Evolutionary conservation across 1,140 invertebrate species (phyloP).

Genomic region (Ceratina australensis): DNA sequence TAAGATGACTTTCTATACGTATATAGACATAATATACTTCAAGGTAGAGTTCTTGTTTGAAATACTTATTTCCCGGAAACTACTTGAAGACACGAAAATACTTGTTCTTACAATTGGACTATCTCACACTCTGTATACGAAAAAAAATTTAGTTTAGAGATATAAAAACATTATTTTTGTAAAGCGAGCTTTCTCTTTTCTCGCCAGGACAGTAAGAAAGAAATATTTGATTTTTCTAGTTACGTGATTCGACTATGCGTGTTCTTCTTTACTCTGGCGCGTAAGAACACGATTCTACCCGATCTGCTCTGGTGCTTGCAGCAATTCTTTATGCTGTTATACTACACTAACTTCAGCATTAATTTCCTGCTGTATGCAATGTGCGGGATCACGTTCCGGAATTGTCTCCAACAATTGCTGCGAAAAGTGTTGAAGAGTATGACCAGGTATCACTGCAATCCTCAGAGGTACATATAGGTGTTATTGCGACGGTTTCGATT

Average conservation of each 20-base stretch:
- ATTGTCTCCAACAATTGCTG: conserved; percentile 79
- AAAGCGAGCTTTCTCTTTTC: not conserved
- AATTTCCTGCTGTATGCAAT: conserved; percentile 82
- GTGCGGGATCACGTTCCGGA: conserved; percentile 81
- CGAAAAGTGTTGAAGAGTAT: conserved; percentile 76
- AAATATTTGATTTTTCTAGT: conserved; percentile 68
- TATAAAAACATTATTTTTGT: not conserved
- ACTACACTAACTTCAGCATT: conserved; percentile 83
- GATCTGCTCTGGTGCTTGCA: conserved; percentile 80
- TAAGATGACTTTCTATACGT: too few species aligned
- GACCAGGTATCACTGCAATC: conserved; percentile 75
- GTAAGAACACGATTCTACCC: conserved; percentile 67
- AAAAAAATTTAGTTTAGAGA: too few species aligned
- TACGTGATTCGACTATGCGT: conserved; percentile 81
- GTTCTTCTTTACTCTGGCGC: conserved; percentile 79
- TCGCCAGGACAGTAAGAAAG: not conserved
- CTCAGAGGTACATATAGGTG: conserved; percentile 70
- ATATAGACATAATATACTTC: too few species aligned
- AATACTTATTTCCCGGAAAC: too few species aligned
- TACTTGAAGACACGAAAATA: too few species aligned
- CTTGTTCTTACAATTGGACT: too few species aligned
- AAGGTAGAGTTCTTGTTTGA: too few species aligned
- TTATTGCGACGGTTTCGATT: not conserved
- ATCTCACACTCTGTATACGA: too few species aligned
- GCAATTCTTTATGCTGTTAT: conserved; percentile 82